Conservation (phyloP, 2,113 vertebrate genomes). For the Romanogobio albipinnatus region DNA sequence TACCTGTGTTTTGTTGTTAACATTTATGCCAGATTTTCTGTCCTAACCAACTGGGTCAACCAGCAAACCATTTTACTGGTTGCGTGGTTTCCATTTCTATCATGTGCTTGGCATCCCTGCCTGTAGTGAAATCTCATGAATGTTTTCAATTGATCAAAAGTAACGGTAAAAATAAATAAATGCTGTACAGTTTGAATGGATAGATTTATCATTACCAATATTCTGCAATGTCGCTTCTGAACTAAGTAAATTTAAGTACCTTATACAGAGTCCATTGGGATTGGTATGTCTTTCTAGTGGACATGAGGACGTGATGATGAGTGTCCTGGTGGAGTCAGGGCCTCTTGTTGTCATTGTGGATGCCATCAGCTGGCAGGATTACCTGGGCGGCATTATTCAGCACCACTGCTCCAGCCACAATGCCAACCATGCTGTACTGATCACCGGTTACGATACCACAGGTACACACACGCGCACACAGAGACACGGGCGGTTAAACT, state of each 20-base stretch:
- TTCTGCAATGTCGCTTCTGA: background rate
- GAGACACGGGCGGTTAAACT: constrained; percentile 41
- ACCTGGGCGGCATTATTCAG: constrained; percentile 91
- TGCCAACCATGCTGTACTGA: constrained; percentile 88
- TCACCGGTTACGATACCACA: constrained; percentile 87
- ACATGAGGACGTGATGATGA: constrained; percentile 85
- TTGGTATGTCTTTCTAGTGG: constrained; percentile 58
- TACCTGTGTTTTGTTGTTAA: background rate
- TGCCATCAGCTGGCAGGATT: constrained; percentile 94
- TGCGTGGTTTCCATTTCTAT: background rate
- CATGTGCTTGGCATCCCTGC: no score
- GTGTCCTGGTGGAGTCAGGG: constrained; percentile 78
- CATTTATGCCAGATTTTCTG: background rate
- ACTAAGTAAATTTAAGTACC: background rate
- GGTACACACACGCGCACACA: constrained; percentile 68
- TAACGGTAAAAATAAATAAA: background rate
- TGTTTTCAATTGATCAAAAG: background rate
- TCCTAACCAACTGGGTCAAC: background rate
- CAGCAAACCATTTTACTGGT: background rate
- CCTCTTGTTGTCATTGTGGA: constrained; percentile 88
- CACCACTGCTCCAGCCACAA: constrained; percentile 90
- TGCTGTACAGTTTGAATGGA: background rate
- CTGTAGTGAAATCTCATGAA: no score
- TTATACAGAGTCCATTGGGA: background rate
- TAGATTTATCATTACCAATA: background rate